phyloP scores from a whole-genome alignment of 2,797 vertebrate species.

The Cheirogaleus major region DNA sequence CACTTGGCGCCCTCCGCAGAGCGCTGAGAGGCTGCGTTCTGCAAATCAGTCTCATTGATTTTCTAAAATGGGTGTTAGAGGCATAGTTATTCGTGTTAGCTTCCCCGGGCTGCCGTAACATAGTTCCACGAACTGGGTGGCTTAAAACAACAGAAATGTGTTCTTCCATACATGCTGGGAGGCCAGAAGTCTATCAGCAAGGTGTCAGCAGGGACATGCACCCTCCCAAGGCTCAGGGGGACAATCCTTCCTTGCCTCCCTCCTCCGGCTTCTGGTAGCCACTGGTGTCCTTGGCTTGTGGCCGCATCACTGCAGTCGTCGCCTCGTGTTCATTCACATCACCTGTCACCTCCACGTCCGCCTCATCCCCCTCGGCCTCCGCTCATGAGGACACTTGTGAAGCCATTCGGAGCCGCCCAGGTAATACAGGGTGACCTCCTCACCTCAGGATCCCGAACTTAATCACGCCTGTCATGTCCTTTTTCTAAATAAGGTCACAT shows the following conservation, averaged over 20 bases:
- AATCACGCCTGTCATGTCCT: too few relatives aligned
- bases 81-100: rapidly evolving
- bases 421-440: neutral
- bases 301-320: rapidly evolving
- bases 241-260: neutral
- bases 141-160: neutral
- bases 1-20: neutral
- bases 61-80: neutral
- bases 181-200: neutral
- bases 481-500: neutral
- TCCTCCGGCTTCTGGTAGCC: neutral
- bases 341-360: rapidly evolving
- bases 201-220: rapidly evolving
- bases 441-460: neutral
- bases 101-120: neutral
- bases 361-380: neutral
- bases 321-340: too few relatives aligned
- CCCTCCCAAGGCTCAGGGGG: rapidly evolving
- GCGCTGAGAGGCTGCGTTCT: neutral
- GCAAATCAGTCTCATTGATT: rapidly evolving
- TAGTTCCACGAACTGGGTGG: neutral
- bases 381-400: neutral
- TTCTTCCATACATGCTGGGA: neutral
- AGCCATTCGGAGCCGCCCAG: rapidly evolving
- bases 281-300: neutral